Evolutionary conservation across 2,888 invertebrate genomes (phyloP), one percentile per base, ranked within the genome.

Genomic region (Idaea biselata): DNA sequence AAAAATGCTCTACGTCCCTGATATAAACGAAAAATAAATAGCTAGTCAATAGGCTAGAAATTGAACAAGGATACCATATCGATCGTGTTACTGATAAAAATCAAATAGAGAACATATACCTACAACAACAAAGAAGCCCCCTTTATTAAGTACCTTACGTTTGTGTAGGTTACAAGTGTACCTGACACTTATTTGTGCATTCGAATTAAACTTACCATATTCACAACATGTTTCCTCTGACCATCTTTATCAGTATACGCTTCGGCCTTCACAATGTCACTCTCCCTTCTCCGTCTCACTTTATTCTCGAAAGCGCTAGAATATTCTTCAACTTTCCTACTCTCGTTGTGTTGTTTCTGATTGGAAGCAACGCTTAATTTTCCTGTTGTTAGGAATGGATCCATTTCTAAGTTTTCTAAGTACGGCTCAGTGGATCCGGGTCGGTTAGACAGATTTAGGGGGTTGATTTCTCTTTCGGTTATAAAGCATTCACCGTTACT

Each of bases 191-290:
- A 33, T 33, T 33, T 33, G 33, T 33, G 7, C 5, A 33, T 33
- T 7, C n/a, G n/a, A 33, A 14, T 33, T 33, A 14, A 44, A 78
- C 88, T 88, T 83, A 96, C 97, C 95, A 97, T 95, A 69, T 95
- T 94, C 1, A 97, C 96, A 61, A 96, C 94, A 80, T 95, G 95
- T 74, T 95, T 94, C 68, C 94, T 94, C 73, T 95, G 95, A 7
- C 96, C 96, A 77, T 96, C 95, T 67, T 93, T 93, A 73, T 94
- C 95, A 6, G 94, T 94, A 64, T 94, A 94, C 0, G 94, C 94
- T 77, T 95, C 95, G n/a, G 96, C 93, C 63, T 94, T 94, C n/a
- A 96, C 94, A 1, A 96, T 93, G 73, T 96, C 95, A 18, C 93
- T 94, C 67, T 96, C 95, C 65, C 96, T 89, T 75, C 93, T 94